Conservation (phyloP, 1,140 invertebrate genomes). For the Zaprionus vittiger region DNA sequence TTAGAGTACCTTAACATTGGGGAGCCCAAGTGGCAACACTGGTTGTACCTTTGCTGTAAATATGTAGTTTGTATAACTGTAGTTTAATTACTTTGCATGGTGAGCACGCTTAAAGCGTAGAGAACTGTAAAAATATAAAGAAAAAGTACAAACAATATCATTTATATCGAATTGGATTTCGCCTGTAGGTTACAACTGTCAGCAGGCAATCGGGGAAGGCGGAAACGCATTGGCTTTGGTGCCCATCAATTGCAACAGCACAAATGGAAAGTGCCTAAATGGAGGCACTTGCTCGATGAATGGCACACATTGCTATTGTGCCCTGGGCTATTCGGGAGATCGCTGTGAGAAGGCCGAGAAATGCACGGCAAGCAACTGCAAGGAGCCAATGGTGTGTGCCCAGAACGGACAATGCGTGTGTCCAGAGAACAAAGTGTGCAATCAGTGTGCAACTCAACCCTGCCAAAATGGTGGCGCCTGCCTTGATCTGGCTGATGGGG, state of each 20-base stretch:
- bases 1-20: no score
- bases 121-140: not conserved
- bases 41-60: slow-evolving; percentile 49
- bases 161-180: not conserved
- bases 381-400: slow-evolving; percentile 87
- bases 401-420: slow-evolving; percentile 86
- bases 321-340: slow-evolving; percentile 90
- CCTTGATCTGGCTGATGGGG: slow-evolving; percentile 85
- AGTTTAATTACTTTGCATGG: not conserved
- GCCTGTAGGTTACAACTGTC: slow-evolving; percentile 76
- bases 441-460: slow-evolving; percentile 86
- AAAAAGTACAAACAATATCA: no score
- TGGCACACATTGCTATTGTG: slow-evolving; percentile 90
- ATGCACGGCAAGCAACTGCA: slow-evolving; percentile 85
- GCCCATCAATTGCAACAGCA: slow-evolving; percentile 73
- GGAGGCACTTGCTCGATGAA: slow-evolving; percentile 90
- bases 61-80: slow-evolving; percentile 20
- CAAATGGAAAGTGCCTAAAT: slow-evolving; percentile 88
- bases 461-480: slow-evolving; percentile 90
- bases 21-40: not conserved
- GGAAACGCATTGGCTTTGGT: slow-evolving; percentile 59
- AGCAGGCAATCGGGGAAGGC: slow-evolving; percentile 62
- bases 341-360: slow-evolving; percentile 92
- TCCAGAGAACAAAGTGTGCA: slow-evolving; percentile 79
- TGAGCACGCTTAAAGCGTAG: not conserved